Percentiles rank a stretch among this genome's conserved stretches.
phyloP scores from a whole-genome alignment of 37 sponge, comb jelly and placozoan genomes.

The Mnemiopsis leidyi region DNA sequence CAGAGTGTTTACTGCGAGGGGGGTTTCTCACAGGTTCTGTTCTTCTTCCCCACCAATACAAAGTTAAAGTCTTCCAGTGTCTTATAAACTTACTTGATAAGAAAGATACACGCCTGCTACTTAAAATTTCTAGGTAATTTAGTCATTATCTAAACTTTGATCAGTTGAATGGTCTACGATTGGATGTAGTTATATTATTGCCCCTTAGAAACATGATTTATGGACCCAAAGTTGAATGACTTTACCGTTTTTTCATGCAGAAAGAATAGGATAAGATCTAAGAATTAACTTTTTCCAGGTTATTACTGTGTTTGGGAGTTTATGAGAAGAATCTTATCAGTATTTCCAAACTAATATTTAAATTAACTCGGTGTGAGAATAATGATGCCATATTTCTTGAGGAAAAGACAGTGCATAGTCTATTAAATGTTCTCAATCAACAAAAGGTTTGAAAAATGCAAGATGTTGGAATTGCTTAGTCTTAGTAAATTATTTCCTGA shows the following conservation, averaged over 20 bases:
- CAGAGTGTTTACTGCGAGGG: conserved; percentile 9
- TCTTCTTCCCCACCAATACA: conserved; percentile 25
- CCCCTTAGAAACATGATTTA: no score
- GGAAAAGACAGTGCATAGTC: conserved; percentile 32
- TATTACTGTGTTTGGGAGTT: conserved; percentile 6
- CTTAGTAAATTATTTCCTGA: no score
- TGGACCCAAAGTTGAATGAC: no score
- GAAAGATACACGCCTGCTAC: neutral
- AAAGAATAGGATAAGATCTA: no score
- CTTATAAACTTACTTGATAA: conserved; percentile 7
- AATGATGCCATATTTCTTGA: conserved; percentile 39
- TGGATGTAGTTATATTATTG: no score
- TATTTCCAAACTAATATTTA: conserved; percentile 23
- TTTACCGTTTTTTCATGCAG: no score
- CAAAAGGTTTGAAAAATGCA: no score
- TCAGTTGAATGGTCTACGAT: no score
- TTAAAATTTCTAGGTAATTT: conserved; percentile 39
- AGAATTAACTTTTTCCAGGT: neutral
- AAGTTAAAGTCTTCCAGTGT: conserved; percentile 27
- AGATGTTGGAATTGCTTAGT: no score
- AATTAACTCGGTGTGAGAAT: conserved; percentile 16
- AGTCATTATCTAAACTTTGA: no score
- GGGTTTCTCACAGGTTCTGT: conserved; percentile 39
- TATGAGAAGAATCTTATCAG: conserved; percentile 22
- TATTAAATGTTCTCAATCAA: conserved; percentile 9